Conservation (phyloP, 1,140 invertebrate species). For the Mylabris phalerata region DNA sequence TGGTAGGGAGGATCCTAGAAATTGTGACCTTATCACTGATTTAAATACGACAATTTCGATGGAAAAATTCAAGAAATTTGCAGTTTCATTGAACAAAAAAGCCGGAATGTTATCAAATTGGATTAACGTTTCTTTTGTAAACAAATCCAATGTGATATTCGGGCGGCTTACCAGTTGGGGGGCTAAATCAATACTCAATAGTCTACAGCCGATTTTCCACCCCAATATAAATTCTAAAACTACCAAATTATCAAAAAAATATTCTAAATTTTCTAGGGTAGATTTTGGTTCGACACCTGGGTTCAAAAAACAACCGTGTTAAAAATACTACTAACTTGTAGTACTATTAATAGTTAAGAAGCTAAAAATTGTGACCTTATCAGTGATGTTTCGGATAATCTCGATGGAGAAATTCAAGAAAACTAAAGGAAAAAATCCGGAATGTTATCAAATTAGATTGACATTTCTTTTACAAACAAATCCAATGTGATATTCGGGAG, state of each 20-base stretch:
- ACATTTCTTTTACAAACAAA: conserved; percentile 84
- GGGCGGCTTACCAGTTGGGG: conserved; percentile 72
- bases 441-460: background rate
- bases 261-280: conserved; percentile 53
- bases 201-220: conserved; percentile 78
- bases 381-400: conserved; percentile 64
- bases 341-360: conserved; percentile 70
- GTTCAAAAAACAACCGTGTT: conserved; percentile 71
- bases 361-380: conserved; percentile 76
- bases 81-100: conserved; percentile 75
- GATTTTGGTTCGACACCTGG: conserved; percentile 92
- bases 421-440: conserved; percentile 44
- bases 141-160: conserved; percentile 64
- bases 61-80: conserved; percentile 66
- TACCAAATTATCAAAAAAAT: background rate
- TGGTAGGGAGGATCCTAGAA: conserved; percentile 61
- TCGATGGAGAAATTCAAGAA: conserved; percentile 62
- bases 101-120: conserved; percentile 70
- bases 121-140: conserved; percentile 88
- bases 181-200: conserved; percentile 70
- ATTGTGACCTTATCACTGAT: conserved; percentile 74
- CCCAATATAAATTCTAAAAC: conserved; percentile 66
- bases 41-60: conserved; percentile 64
- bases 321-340: conserved; percentile 84
- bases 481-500: conserved; percentile 57